Base-by-base conservation (phyloP, 2,113 vertebrate species). In the Paradisaea rubra region DNA sequence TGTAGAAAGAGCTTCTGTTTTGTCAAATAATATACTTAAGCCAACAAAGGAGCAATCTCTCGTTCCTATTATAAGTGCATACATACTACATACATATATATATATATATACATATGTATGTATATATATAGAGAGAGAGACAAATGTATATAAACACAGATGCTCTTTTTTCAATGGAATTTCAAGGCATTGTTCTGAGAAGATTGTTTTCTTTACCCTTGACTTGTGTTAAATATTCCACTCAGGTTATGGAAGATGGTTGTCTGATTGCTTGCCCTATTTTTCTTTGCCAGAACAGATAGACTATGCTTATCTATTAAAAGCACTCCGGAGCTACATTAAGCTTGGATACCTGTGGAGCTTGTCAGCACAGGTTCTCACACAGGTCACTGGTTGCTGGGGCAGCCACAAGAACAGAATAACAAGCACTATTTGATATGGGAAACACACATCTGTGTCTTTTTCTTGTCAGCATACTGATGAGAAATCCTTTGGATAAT, bases 341-440 rank as follows among this genome's bases (percentile, higher is more conserved):
- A 97, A 97, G 96, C 94, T 79, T 91, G 92, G 94, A 97, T 97
- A 98, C 97, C 96, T 97, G 95, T 97, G 96, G 96, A 97, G 95
- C 91, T 95, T 98, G 97, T 97, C 97, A 97, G 83, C 50, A 53
- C 72, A 96, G 47, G 80, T 94, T 96, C 91, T 97, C 93, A 96
- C 56, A 86, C 87, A 97, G 97, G 97, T 97, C 97, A 96, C 52
- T 94, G 85, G 65, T 83, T 96, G 93, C 90, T 96, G 91, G 52
- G 86, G 77, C 82, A 95, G 95, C 78, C 81, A 96, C 90, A 83
- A 74, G 87, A 95, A 81, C 54, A 93, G 94, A 97, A 96, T 95
- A 97, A 95, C 86, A 96, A 97, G 69, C 53, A 53, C 61, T 88
- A 33, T 94, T 95, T 91, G 53, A 74, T 92, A 81, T 86, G 83